These are phyloP conservation scores for Tetranychus piercei DNA, from an alignment of 2,888 invertebrate species.

Conservation along the genomic window DNA sequence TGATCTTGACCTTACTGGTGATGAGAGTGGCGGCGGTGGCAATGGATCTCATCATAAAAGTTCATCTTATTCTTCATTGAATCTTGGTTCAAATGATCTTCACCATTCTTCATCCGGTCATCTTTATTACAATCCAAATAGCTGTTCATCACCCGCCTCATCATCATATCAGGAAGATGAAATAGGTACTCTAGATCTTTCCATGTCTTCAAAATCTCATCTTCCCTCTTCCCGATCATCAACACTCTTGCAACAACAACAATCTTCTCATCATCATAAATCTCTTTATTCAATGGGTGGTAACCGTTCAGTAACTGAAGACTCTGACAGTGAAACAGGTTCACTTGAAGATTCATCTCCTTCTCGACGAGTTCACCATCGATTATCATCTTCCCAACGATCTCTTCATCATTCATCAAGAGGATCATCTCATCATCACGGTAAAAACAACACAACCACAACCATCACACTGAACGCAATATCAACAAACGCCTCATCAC, in stretches of 20 bases:
- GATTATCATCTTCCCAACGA: conserved; percentile 12
- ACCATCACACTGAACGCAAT: not conserved
- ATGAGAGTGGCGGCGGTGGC: not conserved
- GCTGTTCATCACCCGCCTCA: conserved; percentile 24
- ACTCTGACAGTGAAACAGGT: not conserved
- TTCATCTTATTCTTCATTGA: not conserved
- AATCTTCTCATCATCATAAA: conserved; percentile 11
- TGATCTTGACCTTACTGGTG: conserved; percentile 44
- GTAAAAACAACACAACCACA: conserved; percentile 1
- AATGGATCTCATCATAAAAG: conserved; percentile 17
- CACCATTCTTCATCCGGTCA: conserved; percentile 15
- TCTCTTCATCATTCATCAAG: conserved; percentile 7
- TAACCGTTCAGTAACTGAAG: conserved; percentile 22
- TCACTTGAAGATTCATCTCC: conserved; percentile 10
- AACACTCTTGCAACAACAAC: not conserved
- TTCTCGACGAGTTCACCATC: not conserved
- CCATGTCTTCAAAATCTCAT: conserved; percentile 33
- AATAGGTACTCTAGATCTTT: conserved; percentile 47
- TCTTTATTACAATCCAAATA: conserved; percentile 23
- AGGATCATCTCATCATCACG: conserved; percentile 6
- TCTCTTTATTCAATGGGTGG: conserved; percentile 40
- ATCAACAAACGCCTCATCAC: not conserved
- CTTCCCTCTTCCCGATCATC: conserved; percentile 15
- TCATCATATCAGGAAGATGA: conserved; percentile 26
- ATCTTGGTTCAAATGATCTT: not conserved